Conservation (phyloP, 2,888 invertebrate genomes). For the Cylindroiulus punctatus region DNA sequence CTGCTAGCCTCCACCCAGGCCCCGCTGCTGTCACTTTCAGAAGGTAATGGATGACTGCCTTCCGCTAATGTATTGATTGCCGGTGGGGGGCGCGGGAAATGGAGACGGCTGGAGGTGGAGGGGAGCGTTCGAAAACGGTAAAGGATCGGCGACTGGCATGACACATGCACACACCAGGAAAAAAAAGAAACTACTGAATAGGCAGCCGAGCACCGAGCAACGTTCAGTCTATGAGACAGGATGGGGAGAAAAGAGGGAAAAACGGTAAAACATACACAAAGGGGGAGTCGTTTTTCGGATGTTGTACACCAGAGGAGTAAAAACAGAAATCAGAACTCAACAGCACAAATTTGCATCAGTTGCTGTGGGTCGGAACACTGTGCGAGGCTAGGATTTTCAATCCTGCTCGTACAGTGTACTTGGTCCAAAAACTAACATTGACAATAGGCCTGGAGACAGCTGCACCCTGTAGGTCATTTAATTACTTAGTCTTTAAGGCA, state of each 20-base stretch:
- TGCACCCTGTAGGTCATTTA: too few relatives aligned
- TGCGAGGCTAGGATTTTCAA: slow-evolving; percentile 15
- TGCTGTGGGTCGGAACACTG: not conserved
- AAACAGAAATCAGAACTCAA: not conserved
- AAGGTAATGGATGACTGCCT: slow-evolving; percentile 29
- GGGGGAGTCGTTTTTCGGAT: not conserved
- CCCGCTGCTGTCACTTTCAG: not conserved
- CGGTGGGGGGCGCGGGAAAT: slow-evolving; percentile 11
- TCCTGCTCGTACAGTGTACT: too few relatives aligned
- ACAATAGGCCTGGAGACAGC: too few relatives aligned
- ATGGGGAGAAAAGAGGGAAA: not conserved
- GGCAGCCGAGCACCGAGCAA: not conserved
- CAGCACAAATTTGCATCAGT: not conserved
- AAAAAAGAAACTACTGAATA: slow-evolving; percentile 16
- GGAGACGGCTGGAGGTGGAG: slow-evolving; percentile 14
- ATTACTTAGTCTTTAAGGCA: too few relatives aligned
- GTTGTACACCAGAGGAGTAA: not conserved
- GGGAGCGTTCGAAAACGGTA: not conserved
- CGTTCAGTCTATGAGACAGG: too few relatives aligned
- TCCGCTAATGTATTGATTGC: slow-evolving; percentile 37
- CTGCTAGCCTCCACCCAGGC: not conserved
- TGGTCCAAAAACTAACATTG: too few relatives aligned
- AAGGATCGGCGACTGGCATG: not conserved
- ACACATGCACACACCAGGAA: not conserved
- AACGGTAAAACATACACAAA: not conserved